Evolutionary conservation across 2,888 invertebrate species (phyloP).

Genomic region (Stenotaenia linearis): DNA sequence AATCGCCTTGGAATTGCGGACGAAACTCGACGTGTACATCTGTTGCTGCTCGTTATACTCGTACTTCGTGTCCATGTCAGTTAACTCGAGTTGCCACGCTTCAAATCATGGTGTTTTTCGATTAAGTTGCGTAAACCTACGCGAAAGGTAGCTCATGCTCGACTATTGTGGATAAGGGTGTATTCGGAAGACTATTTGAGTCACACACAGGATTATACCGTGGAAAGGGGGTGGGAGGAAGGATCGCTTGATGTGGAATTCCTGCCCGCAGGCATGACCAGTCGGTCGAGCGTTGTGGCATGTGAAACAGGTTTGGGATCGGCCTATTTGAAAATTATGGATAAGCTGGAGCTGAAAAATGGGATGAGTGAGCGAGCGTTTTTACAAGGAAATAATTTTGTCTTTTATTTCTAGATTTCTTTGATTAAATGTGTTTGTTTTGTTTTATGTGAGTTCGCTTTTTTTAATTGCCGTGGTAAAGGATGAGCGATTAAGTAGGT

Average conservation of each 20-base stretch:
- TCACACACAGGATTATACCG: conserved; percentile 3
- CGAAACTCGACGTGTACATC: conserved; percentile 83
- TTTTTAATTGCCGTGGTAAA: not conserved
- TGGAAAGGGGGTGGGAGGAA: not conserved
- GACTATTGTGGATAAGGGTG: not conserved
- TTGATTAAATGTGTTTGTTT: not conserved
- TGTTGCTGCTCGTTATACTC: conserved; percentile 88
- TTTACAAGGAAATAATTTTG: not conserved
- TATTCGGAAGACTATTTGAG: not conserved
- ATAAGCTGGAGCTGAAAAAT: not conserved
- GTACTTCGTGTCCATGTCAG: conserved; percentile 75
- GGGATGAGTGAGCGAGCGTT: not conserved
- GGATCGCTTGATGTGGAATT: not conserved
- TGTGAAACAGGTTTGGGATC: conserved; percentile 13
- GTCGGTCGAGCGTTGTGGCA: not conserved
- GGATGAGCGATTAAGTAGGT: not conserved
- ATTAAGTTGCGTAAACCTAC: not conserved
- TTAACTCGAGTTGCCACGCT: not conserved
- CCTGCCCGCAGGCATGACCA: conserved; percentile 7
- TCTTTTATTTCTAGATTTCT: not conserved
- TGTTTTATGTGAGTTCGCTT: not conserved
- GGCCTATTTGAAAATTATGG: not conserved
- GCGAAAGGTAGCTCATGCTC: not conserved
- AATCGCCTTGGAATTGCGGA: conserved; percentile 61
- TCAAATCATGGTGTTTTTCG: not conserved